Conservation (phyloP, 2,888 invertebrate genomes). For the Mythimna pallens region DNA sequence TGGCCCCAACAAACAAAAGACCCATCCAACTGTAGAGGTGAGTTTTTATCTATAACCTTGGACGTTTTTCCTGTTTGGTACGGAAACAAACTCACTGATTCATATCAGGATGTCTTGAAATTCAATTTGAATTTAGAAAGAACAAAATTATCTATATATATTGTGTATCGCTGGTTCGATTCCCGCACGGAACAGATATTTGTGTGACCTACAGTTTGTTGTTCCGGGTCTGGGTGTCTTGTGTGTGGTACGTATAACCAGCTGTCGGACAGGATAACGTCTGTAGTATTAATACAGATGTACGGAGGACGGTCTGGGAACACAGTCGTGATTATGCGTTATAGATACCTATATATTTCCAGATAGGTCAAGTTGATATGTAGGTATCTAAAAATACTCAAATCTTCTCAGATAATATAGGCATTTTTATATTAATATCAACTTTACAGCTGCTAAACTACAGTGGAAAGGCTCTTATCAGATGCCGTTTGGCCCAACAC, state of each 20-base stretch:
- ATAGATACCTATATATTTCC: not conserved
- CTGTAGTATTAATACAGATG: no score
- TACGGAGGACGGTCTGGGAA: no score
- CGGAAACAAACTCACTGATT: slow-evolving; percentile 30
- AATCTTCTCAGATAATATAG: not conserved
- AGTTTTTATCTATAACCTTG: slow-evolving; percentile 54
- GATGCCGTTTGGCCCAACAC: slow-evolving; percentile 93
- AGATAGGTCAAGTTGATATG: not conserved
- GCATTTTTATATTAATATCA: not conserved
- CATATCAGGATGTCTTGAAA: slow-evolving; percentile 34
- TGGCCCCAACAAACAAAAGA: slow-evolving; percentile 91
- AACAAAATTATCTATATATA: not conserved
- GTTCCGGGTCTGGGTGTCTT: no score
- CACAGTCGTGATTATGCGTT: no score
- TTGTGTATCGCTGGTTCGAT: not conserved
- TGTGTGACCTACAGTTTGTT: no score
- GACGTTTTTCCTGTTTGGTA: slow-evolving; percentile 19
- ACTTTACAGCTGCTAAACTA: slow-evolving; percentile 78
- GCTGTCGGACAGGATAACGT: no score
- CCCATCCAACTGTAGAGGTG: slow-evolving; percentile 94
- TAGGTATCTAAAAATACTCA: not conserved
- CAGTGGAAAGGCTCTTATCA: slow-evolving; percentile 91
- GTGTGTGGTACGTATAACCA: no score
- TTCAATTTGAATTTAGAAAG: not conserved
- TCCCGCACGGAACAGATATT: no score